phyloP scores from a whole-genome alignment of 2,888 invertebrate species.

The Sinopyrophorus schimmeli region DNA sequence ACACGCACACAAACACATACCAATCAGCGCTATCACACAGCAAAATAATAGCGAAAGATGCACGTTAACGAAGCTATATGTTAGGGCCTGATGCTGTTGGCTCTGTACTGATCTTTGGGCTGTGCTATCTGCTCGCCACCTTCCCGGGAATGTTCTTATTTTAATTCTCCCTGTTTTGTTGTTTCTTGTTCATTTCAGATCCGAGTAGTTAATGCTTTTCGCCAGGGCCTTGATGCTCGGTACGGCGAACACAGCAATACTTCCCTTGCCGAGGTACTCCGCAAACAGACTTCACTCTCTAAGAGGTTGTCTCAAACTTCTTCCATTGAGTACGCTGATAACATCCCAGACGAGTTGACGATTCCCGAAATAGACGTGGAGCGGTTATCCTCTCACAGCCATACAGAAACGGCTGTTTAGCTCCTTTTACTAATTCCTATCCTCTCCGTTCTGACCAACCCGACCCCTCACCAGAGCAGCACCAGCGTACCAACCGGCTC shows the following conservation, averaged over 20 bases:
- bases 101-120: constrained; percentile 52
- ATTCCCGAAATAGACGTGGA: constrained; percentile 92
- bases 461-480: constrained; percentile 40
- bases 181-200: constrained; percentile 77
- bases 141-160: constrained; percentile 54
- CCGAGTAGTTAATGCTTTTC: constrained; percentile 99
- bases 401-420: constrained; percentile 93
- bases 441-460: constrained; percentile 38
- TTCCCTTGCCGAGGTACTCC: constrained; percentile 89
- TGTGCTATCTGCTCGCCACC: constrained; percentile 53
- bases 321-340: constrained; percentile 90
- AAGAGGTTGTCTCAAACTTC: constrained; percentile 91
- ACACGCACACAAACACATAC: constrained; percentile 14
- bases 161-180: constrained; percentile 58
- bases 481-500: constrained; percentile 37
- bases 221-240: constrained; percentile 97
- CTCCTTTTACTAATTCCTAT: constrained; percentile 44
- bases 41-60: constrained; percentile 9
- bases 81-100: constrained; percentile 42
- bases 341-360: constrained; percentile 84
- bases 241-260: constrained; percentile 90
- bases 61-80: constrained; percentile 41
- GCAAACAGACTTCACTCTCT: constrained; percentile 90
- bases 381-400: constrained; percentile 89
- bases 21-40: constrained; percentile 22